Conservation (phyloP, 2,888 invertebrate genomes). For the Seira ritae region DNA sequence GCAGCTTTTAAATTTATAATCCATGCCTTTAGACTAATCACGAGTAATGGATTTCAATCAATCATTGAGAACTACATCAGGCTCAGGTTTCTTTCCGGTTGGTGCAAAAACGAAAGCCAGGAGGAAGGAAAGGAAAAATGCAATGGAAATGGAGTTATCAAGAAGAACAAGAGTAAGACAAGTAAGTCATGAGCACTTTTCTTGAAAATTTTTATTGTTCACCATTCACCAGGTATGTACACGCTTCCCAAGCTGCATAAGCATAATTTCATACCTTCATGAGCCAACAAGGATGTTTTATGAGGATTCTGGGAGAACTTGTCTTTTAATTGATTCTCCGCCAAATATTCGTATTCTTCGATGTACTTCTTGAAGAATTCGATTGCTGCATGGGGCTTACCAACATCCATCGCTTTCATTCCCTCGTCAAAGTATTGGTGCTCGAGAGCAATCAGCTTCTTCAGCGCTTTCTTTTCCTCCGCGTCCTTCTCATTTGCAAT, state of each 20-base stretch:
- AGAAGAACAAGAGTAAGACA: constrained; percentile 10
- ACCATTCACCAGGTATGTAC: constrained; percentile 13
- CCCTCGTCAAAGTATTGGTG: constrained; percentile 66
- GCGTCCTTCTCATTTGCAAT: constrained; percentile 44
- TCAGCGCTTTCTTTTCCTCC: constrained; percentile 55
- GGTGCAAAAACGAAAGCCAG: too few species aligned
- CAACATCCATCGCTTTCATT: constrained; percentile 67
- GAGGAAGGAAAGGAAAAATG: not conserved
- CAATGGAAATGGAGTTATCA: not conserved
- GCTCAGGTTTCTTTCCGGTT: constrained; percentile 66
- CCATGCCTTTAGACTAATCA: constrained; percentile 70
- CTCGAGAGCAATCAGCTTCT: constrained; percentile 59
- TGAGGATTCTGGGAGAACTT: constrained; percentile 55
- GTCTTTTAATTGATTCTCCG: constrained; percentile 29
- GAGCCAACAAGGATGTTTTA: constrained; percentile 68
- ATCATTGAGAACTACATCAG: constrained; percentile 71
- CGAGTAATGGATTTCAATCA: constrained; percentile 66
- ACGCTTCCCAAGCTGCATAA: constrained; percentile 62
- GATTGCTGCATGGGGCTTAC: constrained; percentile 61
- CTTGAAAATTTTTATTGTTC: constrained; percentile 37
- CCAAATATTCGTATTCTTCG: constrained; percentile 51
- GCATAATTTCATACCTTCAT: constrained; percentile 70
- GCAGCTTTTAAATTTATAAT: constrained; percentile 72
- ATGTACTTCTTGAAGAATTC: constrained; percentile 65
- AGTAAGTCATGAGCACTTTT: constrained; percentile 45